Conservation (phyloP, 2,888 invertebrate genomes). For the Sceliomorpha sp. region DNA sequence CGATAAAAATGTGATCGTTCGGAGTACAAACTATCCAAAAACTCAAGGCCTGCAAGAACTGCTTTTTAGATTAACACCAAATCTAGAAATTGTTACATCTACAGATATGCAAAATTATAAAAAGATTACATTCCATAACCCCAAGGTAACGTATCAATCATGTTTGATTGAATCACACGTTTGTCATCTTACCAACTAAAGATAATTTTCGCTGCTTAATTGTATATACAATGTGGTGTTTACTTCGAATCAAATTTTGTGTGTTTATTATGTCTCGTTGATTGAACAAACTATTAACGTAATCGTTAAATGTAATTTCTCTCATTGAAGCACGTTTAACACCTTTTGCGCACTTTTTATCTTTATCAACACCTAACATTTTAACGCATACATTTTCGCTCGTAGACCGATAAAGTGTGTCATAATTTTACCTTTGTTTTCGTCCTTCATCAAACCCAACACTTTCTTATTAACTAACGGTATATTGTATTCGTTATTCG, state of each 20-base stretch:
- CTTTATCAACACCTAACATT: conserved; percentile 31
- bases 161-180: conserved; percentile 13
- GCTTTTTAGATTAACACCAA: too few species aligned
- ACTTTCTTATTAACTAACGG: too few species aligned
- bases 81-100: too few species aligned
- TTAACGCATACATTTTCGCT: conserved; percentile 49
- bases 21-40: too few species aligned
- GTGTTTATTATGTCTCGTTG: not conserved
- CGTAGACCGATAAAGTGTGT: conserved; percentile 60
- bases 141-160: too few species aligned
- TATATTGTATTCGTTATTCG: too few species aligned
- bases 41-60: too few species aligned
- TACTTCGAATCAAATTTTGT: conserved; percentile 30
- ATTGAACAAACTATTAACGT: conserved; percentile 23
- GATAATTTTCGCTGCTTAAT: conserved; percentile 23
- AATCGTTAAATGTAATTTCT: conserved; percentile 49
- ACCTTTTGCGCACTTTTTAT: conserved; percentile 58
- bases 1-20: too few species aligned
- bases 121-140: too few species aligned
- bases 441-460: conserved; percentile 72
- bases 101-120: too few species aligned
- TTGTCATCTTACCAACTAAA: conserved; percentile 27
- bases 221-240: conserved; percentile 15
- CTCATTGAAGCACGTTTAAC: conserved; percentile 43
- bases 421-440: conserved; percentile 64